Conservation (phyloP, 2,113 vertebrate species). For the Chaetorhynchus papuensis region DNA sequence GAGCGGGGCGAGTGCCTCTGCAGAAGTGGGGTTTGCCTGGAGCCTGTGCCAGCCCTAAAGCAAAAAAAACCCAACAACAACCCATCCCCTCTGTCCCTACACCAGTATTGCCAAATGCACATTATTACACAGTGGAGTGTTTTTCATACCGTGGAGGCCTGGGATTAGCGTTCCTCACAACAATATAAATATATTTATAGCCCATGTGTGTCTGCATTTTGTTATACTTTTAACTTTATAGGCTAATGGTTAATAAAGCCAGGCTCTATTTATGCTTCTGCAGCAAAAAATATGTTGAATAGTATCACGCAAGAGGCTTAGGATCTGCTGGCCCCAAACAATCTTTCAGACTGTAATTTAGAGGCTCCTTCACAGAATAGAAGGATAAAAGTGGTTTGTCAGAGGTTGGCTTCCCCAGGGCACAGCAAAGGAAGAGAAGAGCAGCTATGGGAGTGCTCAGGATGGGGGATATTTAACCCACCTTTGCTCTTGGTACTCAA, state of each 20-base stretch:
- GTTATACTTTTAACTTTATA: background rate
- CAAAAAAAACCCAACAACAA: background rate
- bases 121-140: background rate
- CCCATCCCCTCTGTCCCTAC: background rate
- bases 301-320: background rate
- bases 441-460: background rate
- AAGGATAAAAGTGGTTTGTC: background rate
- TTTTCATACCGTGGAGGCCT: rapidly evolving
- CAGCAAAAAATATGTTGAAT: background rate
- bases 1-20: background rate
- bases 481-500: background rate
- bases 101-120: background rate
- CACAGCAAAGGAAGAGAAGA: background rate
- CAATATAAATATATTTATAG: background rate
- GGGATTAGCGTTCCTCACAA: background rate
- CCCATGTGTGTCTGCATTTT: background rate
- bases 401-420: background rate
- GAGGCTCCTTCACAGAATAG: background rate
- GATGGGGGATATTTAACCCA: background rate
- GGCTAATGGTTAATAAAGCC: background rate
- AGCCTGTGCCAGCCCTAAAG: background rate
- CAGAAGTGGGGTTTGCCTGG: background rate
- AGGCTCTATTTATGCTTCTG: background rate
- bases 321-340: background rate
- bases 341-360: background rate